These are phyloP conservation scores for Ophion costatus DNA, from an alignment of 2,888 invertebrate species.

Conservation along the genomic window DNA sequence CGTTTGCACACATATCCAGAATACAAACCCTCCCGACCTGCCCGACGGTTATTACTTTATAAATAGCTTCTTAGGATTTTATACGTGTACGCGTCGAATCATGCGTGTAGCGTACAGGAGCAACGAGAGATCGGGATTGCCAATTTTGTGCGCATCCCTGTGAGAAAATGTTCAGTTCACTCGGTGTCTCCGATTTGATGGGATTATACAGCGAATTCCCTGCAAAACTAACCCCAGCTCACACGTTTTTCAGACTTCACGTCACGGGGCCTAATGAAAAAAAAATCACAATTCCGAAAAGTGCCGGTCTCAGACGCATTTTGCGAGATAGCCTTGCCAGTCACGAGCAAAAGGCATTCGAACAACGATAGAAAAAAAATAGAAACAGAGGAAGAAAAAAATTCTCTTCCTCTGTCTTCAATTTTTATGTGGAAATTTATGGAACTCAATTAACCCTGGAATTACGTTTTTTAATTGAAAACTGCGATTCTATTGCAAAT, in stretches of 20 bases:
- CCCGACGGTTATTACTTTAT: conserved; percentile 69
- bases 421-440: neutral
- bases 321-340: no score
- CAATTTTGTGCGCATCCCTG: conserved; percentile 38
- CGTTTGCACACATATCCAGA: neutral
- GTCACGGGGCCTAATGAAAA: no score
- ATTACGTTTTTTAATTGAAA: neutral
- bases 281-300: no score
- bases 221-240: neutral
- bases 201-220: conserved; percentile 18
- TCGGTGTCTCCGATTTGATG: conserved; percentile 18
- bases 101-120: conserved; percentile 30
- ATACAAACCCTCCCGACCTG: conserved; percentile 61
- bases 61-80: conserved; percentile 68
- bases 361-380: no score
- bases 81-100: conserved; percentile 37
- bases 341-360: no score
- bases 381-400: no score
- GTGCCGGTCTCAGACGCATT: no score
- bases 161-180: conserved; percentile 31
- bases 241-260: neutral
- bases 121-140: conserved; percentile 25
- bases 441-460: neutral
- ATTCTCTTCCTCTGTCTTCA: neutral
- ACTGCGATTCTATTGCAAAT: conserved; percentile 35